These are phyloP conservation scores for Rhynchomys soricoides DNA, from an alignment of 2,113 vertebrate genomes.

Conservation along the genomic window DNA sequence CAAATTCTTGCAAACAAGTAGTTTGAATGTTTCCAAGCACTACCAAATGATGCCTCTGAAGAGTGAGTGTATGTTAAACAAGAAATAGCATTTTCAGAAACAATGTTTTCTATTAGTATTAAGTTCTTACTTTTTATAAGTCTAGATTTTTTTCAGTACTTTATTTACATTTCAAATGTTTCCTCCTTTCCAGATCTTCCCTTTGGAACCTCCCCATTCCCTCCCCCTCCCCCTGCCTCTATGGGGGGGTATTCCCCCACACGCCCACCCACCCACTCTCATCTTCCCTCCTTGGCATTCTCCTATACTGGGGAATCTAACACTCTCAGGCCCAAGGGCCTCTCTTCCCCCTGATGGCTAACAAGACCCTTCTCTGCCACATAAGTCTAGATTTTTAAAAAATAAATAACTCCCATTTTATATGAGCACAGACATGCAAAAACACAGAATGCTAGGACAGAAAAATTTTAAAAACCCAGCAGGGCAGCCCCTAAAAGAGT, in stretches of 20 bases:
- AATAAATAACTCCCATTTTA: not conserved
- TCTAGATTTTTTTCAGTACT: not conserved
- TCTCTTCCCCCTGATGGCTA: no score
- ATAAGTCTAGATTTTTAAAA: no score
- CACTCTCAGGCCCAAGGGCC: no score
- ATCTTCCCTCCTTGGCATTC: no score
- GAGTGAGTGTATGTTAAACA: not conserved
- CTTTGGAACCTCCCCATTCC: no score
- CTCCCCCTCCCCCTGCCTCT: no score
- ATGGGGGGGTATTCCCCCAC: no score
- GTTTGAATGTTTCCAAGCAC: not conserved
- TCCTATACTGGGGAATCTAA: no score
- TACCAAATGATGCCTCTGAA: not conserved
- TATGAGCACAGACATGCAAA: not conserved
- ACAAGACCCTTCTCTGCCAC: no score
- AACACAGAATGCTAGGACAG: not conserved
- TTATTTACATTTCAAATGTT: no score
- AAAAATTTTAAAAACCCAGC: not conserved
- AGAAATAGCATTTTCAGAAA: conserved; percentile 39
- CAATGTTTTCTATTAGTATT: not conserved
- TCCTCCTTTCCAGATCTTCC: no score
- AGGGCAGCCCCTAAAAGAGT: not conserved
- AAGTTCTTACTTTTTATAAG: not conserved
- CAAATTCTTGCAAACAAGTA: not conserved
- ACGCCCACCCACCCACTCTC: no score